These are phyloP conservation scores for Phrynocephalus guinanensis DNA, from an alignment of 2,797 vertebrate species.

Conservation along the genomic window DNA sequence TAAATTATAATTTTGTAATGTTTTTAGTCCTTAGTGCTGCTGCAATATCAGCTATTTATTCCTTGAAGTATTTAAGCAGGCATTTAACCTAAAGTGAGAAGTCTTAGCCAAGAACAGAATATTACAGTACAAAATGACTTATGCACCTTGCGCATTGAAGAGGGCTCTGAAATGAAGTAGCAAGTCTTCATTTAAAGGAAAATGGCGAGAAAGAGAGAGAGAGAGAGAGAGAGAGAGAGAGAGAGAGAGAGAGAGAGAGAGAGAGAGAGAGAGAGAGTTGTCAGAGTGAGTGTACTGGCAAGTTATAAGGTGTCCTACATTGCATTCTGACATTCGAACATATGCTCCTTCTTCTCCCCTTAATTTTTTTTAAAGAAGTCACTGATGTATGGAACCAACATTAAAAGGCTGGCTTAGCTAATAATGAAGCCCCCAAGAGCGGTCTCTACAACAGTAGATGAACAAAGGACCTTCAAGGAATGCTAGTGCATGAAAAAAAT, in stretches of 20 bases:
- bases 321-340: background rate
- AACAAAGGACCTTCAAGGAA: conserved; percentile 28
- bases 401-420: conserved; percentile 31
- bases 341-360: background rate
- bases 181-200: background rate
- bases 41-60: background rate
- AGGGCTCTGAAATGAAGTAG: background rate
- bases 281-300: conserved; percentile 15
- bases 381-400: background rate
- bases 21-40: background rate
- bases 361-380: background rate
- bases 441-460: conserved; percentile 17
- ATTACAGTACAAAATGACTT: background rate
- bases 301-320: background rate
- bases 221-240: background rate
- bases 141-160: conserved; percentile 13
- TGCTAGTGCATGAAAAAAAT: conserved; percentile 17
- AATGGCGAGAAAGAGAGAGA: background rate
- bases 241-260: too few relatives aligned
- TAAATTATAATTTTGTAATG: background rate
- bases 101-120: background rate
- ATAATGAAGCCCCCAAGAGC: conserved; percentile 39
- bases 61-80: background rate
- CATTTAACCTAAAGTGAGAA: background rate
- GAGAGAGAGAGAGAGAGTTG: background rate